These are phyloP conservation scores for Eupsilia transversa DNA, from an alignment of 2,888 invertebrate genomes.

Conservation along the genomic window DNA sequence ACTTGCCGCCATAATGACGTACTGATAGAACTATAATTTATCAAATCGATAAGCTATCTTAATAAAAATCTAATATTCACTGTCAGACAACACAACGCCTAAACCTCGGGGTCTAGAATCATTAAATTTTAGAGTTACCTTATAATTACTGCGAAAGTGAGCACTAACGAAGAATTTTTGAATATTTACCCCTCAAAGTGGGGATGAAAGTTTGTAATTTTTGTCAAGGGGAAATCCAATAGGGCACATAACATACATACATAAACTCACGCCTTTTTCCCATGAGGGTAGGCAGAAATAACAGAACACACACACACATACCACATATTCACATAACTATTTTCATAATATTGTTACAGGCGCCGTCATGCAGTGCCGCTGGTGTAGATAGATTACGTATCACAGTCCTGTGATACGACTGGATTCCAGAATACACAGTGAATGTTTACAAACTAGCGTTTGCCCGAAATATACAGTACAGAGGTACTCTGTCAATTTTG, in stretches of 20 bases:
- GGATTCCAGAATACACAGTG: slow-evolving; percentile 9
- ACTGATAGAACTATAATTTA: neutral
- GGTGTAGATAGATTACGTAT: neutral
- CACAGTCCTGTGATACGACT: neutral
- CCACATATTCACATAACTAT: too few relatives aligned
- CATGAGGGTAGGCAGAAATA: too few relatives aligned
- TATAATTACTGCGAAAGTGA: neutral
- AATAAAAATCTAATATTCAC: too few relatives aligned
- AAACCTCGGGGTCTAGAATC: too few relatives aligned
- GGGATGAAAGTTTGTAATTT: neutral
- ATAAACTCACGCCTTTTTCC: too few relatives aligned
- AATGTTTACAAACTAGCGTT: slow-evolving; percentile 1
- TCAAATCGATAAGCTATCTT: too few relatives aligned
- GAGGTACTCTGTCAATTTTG: slow-evolving; percentile 12
- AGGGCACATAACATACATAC: neutral
- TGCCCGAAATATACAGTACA: slow-evolving; percentile 7
- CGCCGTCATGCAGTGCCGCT: neutral
- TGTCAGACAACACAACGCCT: too few relatives aligned
- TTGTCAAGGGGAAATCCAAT: neutral
- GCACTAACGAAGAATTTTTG: neutral
- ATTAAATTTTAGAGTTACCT: too few relatives aligned
- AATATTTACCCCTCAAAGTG: neutral
- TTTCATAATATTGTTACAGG: neutral
- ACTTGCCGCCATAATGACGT: too few relatives aligned
- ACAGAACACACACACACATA: too few relatives aligned